Percentiles rank a stretch among this genome's conserved stretches.
phyloP scores from a whole-genome alignment of 2,888 invertebrate genomes.

The Andrena chrysosceles region DNA sequence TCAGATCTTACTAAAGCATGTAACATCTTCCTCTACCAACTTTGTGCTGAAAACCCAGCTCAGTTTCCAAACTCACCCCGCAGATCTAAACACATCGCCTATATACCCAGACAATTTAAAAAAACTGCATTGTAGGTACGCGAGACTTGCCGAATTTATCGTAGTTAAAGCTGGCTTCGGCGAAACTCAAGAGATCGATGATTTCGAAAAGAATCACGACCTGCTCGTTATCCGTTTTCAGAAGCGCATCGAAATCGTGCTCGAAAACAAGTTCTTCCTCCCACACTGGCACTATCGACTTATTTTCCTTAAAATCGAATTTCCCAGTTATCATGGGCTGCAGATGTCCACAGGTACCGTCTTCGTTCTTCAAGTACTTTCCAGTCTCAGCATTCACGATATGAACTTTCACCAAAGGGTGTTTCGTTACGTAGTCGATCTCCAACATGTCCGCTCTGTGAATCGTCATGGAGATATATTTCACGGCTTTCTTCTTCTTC shows the following conservation, averaged over 20 bases:
- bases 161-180: slow-evolving; percentile 77
- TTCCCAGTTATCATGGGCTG: slow-evolving; percentile 88
- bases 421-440: slow-evolving; percentile 86
- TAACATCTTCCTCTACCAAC: too few relatives aligned
- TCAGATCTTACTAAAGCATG: too few relatives aligned
- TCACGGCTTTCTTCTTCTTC: slow-evolving; percentile 62
- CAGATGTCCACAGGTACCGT: slow-evolving; percentile 81
- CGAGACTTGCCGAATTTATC: slow-evolving; percentile 76
- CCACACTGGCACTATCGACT: slow-evolving; percentile 87
- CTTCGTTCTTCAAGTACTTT: slow-evolving; percentile 85
- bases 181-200: slow-evolving; percentile 82
- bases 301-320: slow-evolving; percentile 87
- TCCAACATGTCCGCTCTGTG: slow-evolving; percentile 88
- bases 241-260: slow-evolving; percentile 85
- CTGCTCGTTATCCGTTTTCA: slow-evolving; percentile 77
- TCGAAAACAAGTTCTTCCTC: slow-evolving; percentile 89
- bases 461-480: slow-evolving; percentile 86
- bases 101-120: too few relatives aligned
- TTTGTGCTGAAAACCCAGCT: too few relatives aligned
- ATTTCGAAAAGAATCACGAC: slow-evolving; percentile 85
- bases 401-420: slow-evolving; percentile 88
- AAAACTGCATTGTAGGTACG: not conserved
- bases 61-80: too few relatives aligned
- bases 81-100: too few relatives aligned
- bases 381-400: slow-evolving; percentile 87